Evolutionary conservation across 2,113 vertebrate genomes (phyloP).

Genomic region (Megaleporinus macrocephalus): DNA sequence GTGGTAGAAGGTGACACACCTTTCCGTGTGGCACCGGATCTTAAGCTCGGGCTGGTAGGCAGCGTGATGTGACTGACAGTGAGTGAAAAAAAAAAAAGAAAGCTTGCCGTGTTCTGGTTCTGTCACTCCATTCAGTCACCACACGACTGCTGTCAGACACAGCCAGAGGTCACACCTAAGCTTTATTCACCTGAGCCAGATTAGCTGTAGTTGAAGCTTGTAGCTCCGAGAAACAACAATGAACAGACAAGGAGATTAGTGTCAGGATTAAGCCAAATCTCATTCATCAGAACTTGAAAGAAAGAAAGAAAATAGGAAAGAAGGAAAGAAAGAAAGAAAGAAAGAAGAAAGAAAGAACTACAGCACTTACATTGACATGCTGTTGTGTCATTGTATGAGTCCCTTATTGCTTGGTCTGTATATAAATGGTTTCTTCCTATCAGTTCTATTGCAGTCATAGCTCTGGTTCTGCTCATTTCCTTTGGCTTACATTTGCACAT

Average conservation of each 20-base stretch:
- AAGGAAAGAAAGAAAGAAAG: not conserved
- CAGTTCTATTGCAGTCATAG: too few relatives aligned
- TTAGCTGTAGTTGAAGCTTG: conserved; percentile 10
- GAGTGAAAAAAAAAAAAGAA: not conserved
- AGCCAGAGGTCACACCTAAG: not conserved
- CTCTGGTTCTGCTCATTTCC: too few relatives aligned
- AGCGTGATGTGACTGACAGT: not conserved
- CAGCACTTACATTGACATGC: conserved; percentile 1
- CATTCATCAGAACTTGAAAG: conserved; percentile 7
- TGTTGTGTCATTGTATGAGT: not conserved
- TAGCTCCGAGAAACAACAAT: not conserved
- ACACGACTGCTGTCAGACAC: not conserved
- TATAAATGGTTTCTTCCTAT: too few relatives aligned
- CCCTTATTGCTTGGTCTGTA: too few relatives aligned
- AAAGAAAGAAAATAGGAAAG: conserved; percentile 14
- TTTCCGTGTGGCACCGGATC: conserved; percentile 3
- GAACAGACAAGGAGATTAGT: conserved; percentile 16
- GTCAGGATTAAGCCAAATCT: conserved; percentile 32
- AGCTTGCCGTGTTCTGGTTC: not conserved
- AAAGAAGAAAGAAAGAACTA: too few relatives aligned
- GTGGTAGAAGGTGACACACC: not conserved
- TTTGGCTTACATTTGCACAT: too few relatives aligned
- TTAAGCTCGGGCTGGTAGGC: not conserved
- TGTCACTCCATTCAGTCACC: not conserved
- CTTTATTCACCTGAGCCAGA: conserved; percentile 27